Base-by-base conservation (phyloP, 30 jellyfish, hydroid and myxozoan genomes). In the Catostylus mosaicus region DNA sequence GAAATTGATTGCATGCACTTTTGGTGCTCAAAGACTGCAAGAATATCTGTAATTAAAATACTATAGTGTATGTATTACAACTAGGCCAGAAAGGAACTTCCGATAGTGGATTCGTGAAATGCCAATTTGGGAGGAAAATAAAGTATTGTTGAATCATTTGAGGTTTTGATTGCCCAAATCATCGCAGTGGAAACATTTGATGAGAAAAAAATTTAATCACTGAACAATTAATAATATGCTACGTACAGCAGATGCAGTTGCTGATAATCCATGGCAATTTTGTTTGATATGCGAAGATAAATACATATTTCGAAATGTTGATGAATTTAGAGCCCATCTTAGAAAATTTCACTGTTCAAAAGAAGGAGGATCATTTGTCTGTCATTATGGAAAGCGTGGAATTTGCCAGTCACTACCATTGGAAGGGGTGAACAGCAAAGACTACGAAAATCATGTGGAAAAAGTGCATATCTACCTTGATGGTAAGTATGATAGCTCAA, bases 331-430 rank as follows among this genome's bases (percentile, higher is more conserved):
- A 67, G 48, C 65, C 35, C 99, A 95, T 69, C 82, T 95, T 19
- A 84, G 97, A 85, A 81, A 31, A 37, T 56, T 59, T 3, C 99
- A 95, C 66, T 95, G 97, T 48, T 50, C 97, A 0, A 89, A 95
- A 67, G 99, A 95, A 80, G 99, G 99, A 9, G 99, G 99, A 27
- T 95, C 99, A 30, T 95, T 82, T 73, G 96, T 95, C 27, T 95
- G 99, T 64, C 95, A 89, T 56, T 95, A 95, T 75, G 99, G 99
- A 34, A 62, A 96, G 38, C 96, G 89, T 69, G 92, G 96, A 33
- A 97, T 95, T 32, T 95, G 99, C 75, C 97, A 96, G 57, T 87
- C 96, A 48, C 60, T 95, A 19, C 99, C 99, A 9, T n/a, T 95
- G 1, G 99, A 95, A 52, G 99, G 99, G 35, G 99, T 88, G 1